A percentile compares a stretch with the other conserved stretches of the same genome.
Evolutionary conservation across 2,113 vertebrate species (phyloP).

Genomic region (Mionectes macconnelli): DNA sequence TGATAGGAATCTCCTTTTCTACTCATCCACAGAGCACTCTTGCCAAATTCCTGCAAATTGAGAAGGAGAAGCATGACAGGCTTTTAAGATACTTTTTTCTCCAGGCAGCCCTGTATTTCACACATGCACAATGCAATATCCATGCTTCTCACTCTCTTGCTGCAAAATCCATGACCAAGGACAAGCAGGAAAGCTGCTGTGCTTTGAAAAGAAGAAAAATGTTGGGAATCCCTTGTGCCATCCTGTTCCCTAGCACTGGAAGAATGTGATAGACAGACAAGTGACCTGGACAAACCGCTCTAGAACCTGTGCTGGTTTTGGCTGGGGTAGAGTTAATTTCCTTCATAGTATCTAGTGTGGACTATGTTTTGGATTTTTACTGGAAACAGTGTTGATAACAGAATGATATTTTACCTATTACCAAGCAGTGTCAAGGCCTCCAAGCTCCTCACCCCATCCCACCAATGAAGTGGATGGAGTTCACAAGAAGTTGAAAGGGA

Average conservation of each 20-base stretch:
- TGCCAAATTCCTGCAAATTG: not conserved
- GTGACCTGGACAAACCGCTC: not conserved
- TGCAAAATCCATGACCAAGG: not conserved
- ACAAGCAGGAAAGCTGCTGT: not conserved
- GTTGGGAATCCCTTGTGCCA: not conserved
- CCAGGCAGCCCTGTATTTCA: not conserved
- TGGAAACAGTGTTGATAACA: not conserved
- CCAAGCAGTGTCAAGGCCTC: not conserved
- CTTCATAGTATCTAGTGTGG: not conserved
- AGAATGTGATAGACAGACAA: not conserved
- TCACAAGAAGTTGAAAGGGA: not conserved
- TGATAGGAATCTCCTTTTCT: not conserved
- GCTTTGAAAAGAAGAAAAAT: not conserved
- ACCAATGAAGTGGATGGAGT: rapidly evolving
- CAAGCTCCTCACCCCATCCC: not conserved
- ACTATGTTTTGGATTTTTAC: not conserved
- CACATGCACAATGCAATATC: rapidly evolving
- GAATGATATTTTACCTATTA: not conserved
- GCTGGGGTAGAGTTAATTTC: not conserved
- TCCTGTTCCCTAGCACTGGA: not conserved
- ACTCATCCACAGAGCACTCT: not conserved
- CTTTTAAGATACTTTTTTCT: not conserved
- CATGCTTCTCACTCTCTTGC: not conserved
- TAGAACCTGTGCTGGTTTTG: not conserved
- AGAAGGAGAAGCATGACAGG: not conserved